Conservation (phyloP, 1,140 invertebrate genomes). For the Conopomorpha cramerella region DNA sequence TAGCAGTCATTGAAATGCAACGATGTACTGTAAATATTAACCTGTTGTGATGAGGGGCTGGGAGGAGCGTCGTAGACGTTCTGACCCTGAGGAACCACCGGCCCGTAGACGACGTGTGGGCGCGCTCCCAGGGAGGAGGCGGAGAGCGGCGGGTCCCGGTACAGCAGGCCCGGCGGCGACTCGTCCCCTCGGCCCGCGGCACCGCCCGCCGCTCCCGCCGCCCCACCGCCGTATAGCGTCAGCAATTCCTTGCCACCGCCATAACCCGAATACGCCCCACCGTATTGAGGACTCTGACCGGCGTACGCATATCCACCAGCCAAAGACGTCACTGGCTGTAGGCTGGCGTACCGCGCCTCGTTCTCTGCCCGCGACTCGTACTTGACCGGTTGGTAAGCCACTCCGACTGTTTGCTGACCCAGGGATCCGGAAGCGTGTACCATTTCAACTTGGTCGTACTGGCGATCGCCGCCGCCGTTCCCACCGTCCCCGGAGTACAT, state of each 20-base stretch:
- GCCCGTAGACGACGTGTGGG: background rate
- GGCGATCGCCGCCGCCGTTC: too few relatives aligned
- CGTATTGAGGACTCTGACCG: slow-evolving; percentile 38
- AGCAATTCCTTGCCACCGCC: slow-evolving; percentile 36
- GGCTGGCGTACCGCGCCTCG: slow-evolving; percentile 44
- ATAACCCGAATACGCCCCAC: slow-evolving; percentile 12
- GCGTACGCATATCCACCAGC: slow-evolving; percentile 30
- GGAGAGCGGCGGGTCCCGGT: slow-evolving; percentile 63
- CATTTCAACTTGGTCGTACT: slow-evolving; percentile 25
- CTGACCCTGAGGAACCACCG: slow-evolving; percentile 12
- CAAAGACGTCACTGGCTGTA: slow-evolving; percentile 51
- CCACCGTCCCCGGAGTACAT: too few relatives aligned
- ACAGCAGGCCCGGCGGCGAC: slow-evolving; percentile 46
- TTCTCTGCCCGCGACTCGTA: slow-evolving; percentile 44
- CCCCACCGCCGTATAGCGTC: slow-evolving; percentile 36
- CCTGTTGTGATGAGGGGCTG: slow-evolving; percentile 59
- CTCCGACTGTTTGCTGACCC: slow-evolving; percentile 47
- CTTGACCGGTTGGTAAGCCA: slow-evolving; percentile 49
- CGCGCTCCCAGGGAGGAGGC: slow-evolving; percentile 56
- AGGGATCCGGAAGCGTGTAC: slow-evolving; percentile 33
- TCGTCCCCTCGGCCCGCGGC: slow-evolving; percentile 30
- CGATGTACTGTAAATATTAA: too few relatives aligned
- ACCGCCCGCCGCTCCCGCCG: slow-evolving; percentile 10
- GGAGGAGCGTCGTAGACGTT: slow-evolving; percentile 58
- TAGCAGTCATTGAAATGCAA: too few relatives aligned